phyloP scores from a whole-genome alignment of 2,113 vertebrate species.

The Bufo bufo region DNA sequence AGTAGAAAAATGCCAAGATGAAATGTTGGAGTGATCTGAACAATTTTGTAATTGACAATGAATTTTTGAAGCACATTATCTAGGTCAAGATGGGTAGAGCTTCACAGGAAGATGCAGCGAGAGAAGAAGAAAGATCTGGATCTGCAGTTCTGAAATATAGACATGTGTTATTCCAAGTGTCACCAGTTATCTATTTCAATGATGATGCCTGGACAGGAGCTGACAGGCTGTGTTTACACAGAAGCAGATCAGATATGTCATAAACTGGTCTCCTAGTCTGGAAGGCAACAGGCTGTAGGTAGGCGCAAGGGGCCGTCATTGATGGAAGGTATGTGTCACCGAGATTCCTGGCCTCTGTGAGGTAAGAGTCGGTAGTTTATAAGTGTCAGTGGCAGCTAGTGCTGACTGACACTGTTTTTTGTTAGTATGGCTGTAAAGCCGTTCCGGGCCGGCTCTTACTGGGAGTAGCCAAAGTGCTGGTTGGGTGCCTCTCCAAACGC shows the following conservation, averaged over 20 bases:
- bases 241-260: neutral
- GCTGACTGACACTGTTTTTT: too few species aligned
- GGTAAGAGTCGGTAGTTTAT: too few species aligned
- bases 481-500: too few species aligned
- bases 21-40: neutral
- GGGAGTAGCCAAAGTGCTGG: too few species aligned
- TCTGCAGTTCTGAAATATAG: neutral
- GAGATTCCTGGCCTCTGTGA: too few species aligned
- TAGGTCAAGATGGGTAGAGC: slow-evolving; percentile 22
- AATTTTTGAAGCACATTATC: slow-evolving; percentile 6
- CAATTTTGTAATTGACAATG: slow-evolving; percentile 1
- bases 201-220: neutral
- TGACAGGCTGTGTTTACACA: neutral
- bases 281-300: neutral
- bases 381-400: too few species aligned
- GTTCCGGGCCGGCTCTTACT: too few species aligned
- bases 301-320: too few species aligned
- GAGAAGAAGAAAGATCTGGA: neutral
- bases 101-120: neutral
- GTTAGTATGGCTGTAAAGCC: too few species aligned
- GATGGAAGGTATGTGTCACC: too few species aligned
- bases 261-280: neutral
- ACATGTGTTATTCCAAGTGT: neutral
- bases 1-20: neutral
- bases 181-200: neutral